Evolutionary conservation across 30 jellyfish, hydroid and myxozoan species (phyloP).

Genomic region (Hydractinia echinata): DNA sequence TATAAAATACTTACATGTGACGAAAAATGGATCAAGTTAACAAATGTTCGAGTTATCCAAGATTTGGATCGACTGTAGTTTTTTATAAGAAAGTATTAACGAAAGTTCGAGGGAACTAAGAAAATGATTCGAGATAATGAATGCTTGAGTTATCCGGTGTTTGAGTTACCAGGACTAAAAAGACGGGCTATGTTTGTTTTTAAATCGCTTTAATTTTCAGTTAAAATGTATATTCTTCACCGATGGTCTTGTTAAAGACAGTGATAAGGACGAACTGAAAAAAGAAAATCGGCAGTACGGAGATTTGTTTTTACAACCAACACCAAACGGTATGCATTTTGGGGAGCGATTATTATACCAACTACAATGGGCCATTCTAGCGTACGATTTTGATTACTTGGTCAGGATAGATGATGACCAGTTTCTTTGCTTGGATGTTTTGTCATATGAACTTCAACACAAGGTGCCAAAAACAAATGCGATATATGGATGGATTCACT

Average conservation of each 20-base stretch:
- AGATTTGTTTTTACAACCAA: conserved; percentile 54
- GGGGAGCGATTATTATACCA: conserved; percentile 78
- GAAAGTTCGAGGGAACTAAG: no score
- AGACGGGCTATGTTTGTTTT: no score
- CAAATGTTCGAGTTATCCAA: no score
- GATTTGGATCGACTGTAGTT: no score
- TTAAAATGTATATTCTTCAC: conserved; percentile 48
- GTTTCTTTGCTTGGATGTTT: conserved; percentile 54
- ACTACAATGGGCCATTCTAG: conserved; percentile 78
- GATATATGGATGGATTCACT: conserved; percentile 77
- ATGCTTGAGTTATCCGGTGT: no score
- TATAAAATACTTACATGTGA: no score
- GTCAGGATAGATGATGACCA: conserved; percentile 77
- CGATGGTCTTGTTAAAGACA: conserved; percentile 20
- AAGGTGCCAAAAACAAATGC: conserved; percentile 27
- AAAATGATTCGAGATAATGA: no score
- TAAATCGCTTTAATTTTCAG: background rate
- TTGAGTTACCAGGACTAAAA: no score
- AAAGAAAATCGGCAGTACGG: conserved; percentile 35
- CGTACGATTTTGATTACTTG: conserved; percentile 69
- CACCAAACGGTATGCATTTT: conserved; percentile 67
- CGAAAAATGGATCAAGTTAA: no score
- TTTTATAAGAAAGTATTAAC: no score
- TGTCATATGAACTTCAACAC: conserved; percentile 43
- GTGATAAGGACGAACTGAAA: background rate